Evolutionary conservation across 1,140 invertebrate species (phyloP).

Genomic region (Brachionus plicatilis): DNA sequence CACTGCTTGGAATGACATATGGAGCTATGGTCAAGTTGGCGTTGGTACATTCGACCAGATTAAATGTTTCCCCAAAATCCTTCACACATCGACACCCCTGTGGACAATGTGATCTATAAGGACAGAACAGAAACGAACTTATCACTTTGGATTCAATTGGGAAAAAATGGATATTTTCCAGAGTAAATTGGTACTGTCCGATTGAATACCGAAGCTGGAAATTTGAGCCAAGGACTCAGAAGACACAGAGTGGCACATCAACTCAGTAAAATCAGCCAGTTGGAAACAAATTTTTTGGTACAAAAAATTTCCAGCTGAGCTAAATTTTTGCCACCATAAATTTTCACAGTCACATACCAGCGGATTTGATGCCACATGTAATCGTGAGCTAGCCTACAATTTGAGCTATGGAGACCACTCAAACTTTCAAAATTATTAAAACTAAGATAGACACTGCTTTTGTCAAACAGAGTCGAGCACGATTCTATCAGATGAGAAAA

Average conservation of each 20-base stretch:
- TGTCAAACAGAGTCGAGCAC: neutral
- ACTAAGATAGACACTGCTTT: neutral
- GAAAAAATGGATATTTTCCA: neutral
- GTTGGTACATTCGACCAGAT: neutral
- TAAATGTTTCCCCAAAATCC: neutral
- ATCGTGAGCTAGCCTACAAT: neutral
- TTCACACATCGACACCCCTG: neutral
- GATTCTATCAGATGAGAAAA: neutral
- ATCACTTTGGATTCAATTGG: neutral
- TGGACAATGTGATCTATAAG: neutral
- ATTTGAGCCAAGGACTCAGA: neutral
- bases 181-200: neutral
- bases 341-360: constrained; percentile 5
- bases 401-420: neutral
- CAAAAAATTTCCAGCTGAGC: neutral
- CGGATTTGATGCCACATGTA: neutral
- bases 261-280: neutral
- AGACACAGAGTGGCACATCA: neutral
- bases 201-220: neutral
- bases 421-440: neutral
- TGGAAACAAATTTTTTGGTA: neutral
- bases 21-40: neutral
- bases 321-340: neutral
- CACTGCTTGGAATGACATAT: neutral
- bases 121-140: neutral